Evolutionary conservation across 30 jellyfish, hydroid and myxozoan species (phyloP), one percentile per base, ranked within the genome.

Genomic region (Aurelia sp.): DNA sequence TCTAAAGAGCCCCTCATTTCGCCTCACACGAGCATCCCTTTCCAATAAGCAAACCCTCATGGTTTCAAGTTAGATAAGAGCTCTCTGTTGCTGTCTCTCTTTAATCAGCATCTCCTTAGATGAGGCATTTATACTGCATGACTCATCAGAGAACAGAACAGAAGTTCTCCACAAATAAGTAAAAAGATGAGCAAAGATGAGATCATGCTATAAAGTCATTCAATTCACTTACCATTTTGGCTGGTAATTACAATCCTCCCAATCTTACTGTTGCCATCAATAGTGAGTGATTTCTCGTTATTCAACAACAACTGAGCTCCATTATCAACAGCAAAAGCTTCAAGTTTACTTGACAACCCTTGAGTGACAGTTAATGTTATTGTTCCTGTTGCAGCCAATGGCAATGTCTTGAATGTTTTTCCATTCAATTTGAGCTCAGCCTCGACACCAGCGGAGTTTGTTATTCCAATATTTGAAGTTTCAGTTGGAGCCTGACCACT

Each of bases 371-470:
- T n/a, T 13, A 76, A 60, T 17, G 82, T 75, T 16, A 93, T 47
- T 3, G 86, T 81, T 35, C 92, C 96, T 0, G 86, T 80, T 22
- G 95, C 89, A 17, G 86, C 96, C 16, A 74, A 55, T 22, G 98
- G 98, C 48, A 93, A 15, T 16, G 50, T 64, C 58, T 71, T 76
- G 58, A 80, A 52, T 6, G 68, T 89, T 15, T 82, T 77, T n/a
- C 93, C 93, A 76, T 93, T 93, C 16, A 83, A 40, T n/a, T 40
- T 16, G 41, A 93, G 79, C 27, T 87, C 84, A 11, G 86, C 97
- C 19, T 88, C 97, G 21, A 71, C 85, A 22, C 97, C 97, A 64
- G 98, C 98, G 1, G 77, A 62, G 51, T 93, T 93, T 4, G 23
- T 53, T 20, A 93, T 64, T n/a, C 85, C 89, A 52, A 83, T 75